phyloP scores from a whole-genome alignment of 2,113 vertebrate genomes.

The Hippopotamus amphibius region DNA sequence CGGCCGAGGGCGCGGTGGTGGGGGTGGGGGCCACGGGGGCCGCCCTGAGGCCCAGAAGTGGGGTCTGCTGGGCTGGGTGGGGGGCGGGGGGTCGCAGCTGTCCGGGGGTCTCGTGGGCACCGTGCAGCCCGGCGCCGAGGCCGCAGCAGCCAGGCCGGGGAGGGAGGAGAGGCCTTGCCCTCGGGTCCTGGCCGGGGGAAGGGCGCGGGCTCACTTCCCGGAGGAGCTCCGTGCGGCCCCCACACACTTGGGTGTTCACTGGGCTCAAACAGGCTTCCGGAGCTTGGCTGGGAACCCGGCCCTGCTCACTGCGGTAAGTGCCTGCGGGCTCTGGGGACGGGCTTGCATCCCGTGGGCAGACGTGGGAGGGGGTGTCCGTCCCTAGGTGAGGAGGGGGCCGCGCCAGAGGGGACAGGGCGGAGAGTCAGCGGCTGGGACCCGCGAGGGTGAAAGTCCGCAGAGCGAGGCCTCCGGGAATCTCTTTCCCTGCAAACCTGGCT shows the following conservation, averaged over 20 bases:
- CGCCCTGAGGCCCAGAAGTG: background rate
- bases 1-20: background rate
- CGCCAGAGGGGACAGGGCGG: background rate
- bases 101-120: rapidly evolving
- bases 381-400: background rate
- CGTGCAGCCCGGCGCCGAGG: background rate
- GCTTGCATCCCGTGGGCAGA: background rate
- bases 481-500: background rate
- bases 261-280: background rate
- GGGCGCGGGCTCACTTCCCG: background rate
- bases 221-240: background rate
- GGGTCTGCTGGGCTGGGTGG: background rate
- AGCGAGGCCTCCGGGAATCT: too few species aligned
- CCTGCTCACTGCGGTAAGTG: background rate
- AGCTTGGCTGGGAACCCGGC: background rate
- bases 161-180: background rate
- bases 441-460: background rate
- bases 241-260: rapidly evolving
- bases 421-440: background rate
- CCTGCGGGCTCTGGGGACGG: background rate
- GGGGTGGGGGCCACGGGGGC: background rate
- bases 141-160: background rate
- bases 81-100: background rate
- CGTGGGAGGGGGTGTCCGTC: background rate
- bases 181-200: background rate